These are phyloP conservation scores for Selenia dentaria DNA, from an alignment of 2,888 invertebrate species.

Conservation along the genomic window DNA sequence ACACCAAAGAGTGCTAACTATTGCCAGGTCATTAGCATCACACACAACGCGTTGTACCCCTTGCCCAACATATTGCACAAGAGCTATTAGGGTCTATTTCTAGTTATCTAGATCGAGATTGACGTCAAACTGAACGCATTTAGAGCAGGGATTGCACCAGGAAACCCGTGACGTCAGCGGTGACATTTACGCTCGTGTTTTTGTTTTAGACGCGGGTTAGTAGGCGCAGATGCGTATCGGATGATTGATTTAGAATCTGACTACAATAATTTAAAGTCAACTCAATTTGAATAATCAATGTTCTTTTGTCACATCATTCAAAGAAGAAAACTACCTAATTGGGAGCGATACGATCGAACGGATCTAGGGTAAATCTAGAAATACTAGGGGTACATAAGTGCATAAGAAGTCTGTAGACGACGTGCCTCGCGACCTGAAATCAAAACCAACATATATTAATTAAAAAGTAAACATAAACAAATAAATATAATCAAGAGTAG, in stretches of 20 bases:
- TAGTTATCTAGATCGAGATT: conserved; percentile 54
- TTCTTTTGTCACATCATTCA: too few relatives aligned
- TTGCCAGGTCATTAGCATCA: conserved; percentile 7
- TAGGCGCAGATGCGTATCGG: neutral
- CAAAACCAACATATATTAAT: too few relatives aligned
- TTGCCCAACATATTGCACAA: conserved; percentile 27
- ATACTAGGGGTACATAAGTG: too few relatives aligned
- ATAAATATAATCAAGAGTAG: too few relatives aligned
- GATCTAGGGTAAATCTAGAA: too few relatives aligned
- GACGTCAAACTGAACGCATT: conserved; percentile 58
- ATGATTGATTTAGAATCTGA: conserved; percentile 1
- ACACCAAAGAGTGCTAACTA: neutral
- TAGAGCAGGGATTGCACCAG: conserved; percentile 56
- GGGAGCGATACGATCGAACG: too few relatives aligned
- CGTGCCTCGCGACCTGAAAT: too few relatives aligned
- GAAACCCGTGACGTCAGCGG: conserved; percentile 57
- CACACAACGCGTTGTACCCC: conserved; percentile 7
- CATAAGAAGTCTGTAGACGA: too few relatives aligned
- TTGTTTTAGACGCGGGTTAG: conserved; percentile 22
- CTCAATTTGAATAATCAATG: too few relatives aligned
- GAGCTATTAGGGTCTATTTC: conserved; percentile 36
- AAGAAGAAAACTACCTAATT: too few relatives aligned
- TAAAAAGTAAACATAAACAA: too few relatives aligned
- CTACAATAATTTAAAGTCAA: neutral
- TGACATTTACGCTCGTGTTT: conserved; percentile 50